Evolutionary conservation across 2,113 vertebrate genomes (phyloP).

Genomic region (Hiodon tergisus): DNA sequence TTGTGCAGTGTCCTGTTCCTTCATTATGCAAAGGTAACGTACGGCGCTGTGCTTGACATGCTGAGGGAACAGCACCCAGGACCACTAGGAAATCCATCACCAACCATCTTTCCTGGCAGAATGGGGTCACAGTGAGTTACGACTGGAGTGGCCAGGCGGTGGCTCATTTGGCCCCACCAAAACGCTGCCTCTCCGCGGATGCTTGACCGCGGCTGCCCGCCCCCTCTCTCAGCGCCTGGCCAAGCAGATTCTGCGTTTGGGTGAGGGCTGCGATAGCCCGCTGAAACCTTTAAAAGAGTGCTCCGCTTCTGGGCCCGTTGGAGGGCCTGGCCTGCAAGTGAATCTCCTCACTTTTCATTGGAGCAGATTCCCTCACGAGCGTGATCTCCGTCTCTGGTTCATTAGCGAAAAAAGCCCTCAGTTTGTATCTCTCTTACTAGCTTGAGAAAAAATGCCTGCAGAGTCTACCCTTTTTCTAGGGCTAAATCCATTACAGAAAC

Average conservation of each 20-base stretch:
- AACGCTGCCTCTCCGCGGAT: slow-evolving; percentile 34
- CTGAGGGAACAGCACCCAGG: slow-evolving; percentile 44
- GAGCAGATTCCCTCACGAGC: no score
- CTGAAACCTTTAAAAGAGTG: slow-evolving; percentile 37
- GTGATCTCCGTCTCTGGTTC: no score
- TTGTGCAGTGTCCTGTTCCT: slow-evolving; percentile 35
- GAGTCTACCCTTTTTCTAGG: no score
- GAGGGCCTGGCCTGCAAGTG: no score
- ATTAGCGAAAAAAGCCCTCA: no score
- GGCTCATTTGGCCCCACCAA: slow-evolving; percentile 55
- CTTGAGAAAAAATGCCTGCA: no score
- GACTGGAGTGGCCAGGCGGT: slow-evolving; percentile 62
- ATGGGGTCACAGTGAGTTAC: slow-evolving; percentile 74
- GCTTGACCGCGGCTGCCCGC: slow-evolving; percentile 52
- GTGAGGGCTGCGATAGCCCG: slow-evolving; percentile 49
- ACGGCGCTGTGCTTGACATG: slow-evolving; percentile 55
- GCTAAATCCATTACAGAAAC: no score
- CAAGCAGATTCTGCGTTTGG: slow-evolving; percentile 30
- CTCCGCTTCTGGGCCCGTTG: slow-evolving; percentile 37
- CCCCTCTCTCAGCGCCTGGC: slow-evolving; percentile 39
- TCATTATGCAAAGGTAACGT: slow-evolving; percentile 34
- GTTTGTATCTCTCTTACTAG: no score
- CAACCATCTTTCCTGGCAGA: slow-evolving; percentile 54
- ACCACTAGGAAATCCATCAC: slow-evolving; percentile 62
- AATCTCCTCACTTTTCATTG: no score